phyloP scores from a whole-genome alignment of 2,888 invertebrate species.

The Hypena proboscidalis region DNA sequence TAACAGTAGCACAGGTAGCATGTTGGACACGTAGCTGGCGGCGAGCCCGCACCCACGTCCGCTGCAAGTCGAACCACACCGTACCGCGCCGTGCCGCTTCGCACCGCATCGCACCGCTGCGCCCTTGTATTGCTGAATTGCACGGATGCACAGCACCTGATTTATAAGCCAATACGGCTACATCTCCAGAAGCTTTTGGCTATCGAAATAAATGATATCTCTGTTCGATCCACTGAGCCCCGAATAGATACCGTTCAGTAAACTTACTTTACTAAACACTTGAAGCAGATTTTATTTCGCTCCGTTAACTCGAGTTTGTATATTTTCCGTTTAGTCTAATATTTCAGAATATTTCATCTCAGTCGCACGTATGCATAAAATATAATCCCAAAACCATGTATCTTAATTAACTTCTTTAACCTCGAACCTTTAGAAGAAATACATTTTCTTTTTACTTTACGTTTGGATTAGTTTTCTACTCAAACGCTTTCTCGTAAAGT shows the following conservation, averaged over 20 bases:
- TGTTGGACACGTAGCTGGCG: conserved; percentile 43
- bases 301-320: background rate
- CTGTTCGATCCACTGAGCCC: conserved; percentile 28
- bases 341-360: background rate
- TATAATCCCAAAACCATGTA: too few species aligned
- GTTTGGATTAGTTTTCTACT: conserved; percentile 15
- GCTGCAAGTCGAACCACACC: too few species aligned
- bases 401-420: too few species aligned
- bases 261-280: conserved; percentile 8
- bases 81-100: conserved; percentile 6
- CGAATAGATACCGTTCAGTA: conserved; percentile 17
- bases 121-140: conserved; percentile 41
- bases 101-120: conserved; percentile 7
- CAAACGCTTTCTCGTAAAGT: conserved; percentile 9
- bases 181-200: conserved; percentile 41
- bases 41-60: conserved; percentile 41
- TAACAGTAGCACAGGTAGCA: conserved; percentile 24
- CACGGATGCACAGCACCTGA: conserved; percentile 59
- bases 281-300: background rate
- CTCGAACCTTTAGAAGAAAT: background rate
- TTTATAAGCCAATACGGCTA: conserved; percentile 68
- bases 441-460: background rate
- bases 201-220: conserved; percentile 46
- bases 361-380: background rate
- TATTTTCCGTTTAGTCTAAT: background rate